phyloP scores from a whole-genome alignment of 2,797 vertebrate genomes.

The Paramormyrops hopkinsi region DNA sequence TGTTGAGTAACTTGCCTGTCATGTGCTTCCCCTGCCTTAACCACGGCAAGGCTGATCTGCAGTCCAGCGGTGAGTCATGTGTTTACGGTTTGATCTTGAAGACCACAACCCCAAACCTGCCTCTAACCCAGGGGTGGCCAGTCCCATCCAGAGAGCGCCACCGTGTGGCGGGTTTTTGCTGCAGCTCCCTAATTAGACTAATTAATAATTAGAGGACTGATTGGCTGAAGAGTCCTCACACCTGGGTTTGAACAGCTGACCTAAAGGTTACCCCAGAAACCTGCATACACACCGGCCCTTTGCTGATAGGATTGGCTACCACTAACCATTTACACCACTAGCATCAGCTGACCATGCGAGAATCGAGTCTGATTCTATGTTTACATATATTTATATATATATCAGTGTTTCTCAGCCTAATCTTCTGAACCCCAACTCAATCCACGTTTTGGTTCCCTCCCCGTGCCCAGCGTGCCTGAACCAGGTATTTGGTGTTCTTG shows the following conservation, averaged over 20 bases:
- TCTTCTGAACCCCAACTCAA: background rate
- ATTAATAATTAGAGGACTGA: background rate
- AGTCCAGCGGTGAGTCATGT: background rate
- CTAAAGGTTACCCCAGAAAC: too few relatives aligned
- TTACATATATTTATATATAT: background rate
- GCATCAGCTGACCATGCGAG: background rate
- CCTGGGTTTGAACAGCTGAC: background rate
- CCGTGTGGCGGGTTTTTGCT: background rate
- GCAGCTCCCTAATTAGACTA: background rate
- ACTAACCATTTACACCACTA: background rate
- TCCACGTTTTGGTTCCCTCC: background rate
- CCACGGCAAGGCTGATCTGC: background rate
- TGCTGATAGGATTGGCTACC: too few relatives aligned
- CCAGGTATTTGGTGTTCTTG: background rate
- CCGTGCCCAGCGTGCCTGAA: background rate
- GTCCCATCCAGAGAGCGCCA: background rate
- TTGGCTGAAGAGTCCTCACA: background rate
- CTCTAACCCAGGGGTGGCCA: background rate
- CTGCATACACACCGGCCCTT: background rate
- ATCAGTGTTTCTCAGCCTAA: background rate
- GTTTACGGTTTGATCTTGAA: background rate
- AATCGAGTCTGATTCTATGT: background rate
- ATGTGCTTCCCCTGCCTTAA: background rate
- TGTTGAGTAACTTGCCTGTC: background rate
- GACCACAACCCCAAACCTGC: background rate